Conservation (phyloP, 64 coral and sea anemone genomes). For the Catalaphyllia jardinei region DNA sequence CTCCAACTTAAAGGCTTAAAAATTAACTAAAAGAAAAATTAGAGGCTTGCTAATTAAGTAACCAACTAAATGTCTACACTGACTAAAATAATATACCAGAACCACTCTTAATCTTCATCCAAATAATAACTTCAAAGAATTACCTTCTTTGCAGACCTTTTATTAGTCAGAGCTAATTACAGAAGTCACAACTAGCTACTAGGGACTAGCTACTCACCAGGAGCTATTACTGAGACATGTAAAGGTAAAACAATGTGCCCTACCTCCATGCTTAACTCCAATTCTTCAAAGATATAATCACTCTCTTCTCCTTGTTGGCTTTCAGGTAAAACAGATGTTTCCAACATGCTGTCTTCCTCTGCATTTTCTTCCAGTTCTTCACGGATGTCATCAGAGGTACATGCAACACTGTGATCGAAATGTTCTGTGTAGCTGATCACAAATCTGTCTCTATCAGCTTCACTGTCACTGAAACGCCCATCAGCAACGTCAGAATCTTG, state of each 20-base stretch:
- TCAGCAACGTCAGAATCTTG: constrained; percentile 37
- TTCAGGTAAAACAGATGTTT: constrained; percentile 9
- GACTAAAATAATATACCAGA: too few relatives aligned
- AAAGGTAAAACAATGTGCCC: neutral
- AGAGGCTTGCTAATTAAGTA: too few relatives aligned
- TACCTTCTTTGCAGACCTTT: too few relatives aligned
- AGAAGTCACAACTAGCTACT: too few relatives aligned
- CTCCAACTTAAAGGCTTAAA: too few relatives aligned
- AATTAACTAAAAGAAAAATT: too few relatives aligned
- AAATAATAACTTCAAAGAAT: too few relatives aligned
- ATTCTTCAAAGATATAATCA: neutral
- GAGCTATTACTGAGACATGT: neutral
- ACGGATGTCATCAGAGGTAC: constrained; percentile 19
- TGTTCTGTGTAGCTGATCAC: constrained; percentile 18
- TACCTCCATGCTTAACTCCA: neutral
- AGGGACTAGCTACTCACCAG: too few relatives aligned
- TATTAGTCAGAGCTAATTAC: too few relatives aligned
- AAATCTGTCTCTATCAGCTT: constrained; percentile 29
- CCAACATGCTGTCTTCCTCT: neutral
- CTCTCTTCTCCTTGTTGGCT: constrained; percentile 29
- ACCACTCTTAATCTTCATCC: too few relatives aligned
- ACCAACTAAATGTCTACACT: too few relatives aligned
- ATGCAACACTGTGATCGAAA: constrained; percentile 6
- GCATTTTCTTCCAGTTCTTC: constrained; percentile 18
- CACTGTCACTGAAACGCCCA: constrained; percentile 44